Base-by-base conservation (phyloP, 2,888 invertebrate genomes). In the Cancer borealis region DNA sequence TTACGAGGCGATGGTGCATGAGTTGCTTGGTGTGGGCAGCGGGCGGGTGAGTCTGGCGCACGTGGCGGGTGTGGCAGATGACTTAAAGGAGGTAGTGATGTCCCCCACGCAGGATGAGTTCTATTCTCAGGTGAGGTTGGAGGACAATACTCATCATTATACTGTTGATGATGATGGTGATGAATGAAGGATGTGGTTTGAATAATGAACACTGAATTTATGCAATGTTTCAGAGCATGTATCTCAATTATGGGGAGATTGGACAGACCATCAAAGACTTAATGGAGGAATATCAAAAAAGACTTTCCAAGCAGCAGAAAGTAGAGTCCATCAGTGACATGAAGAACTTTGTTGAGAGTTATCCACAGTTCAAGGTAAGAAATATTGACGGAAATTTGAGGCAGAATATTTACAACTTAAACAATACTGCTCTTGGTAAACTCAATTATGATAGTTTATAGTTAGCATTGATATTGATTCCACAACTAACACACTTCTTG, bases 1-100 rank as follows among this genome's bases (percentile, higher is more conserved):
- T 0, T 99, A 99, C 97, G 99, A 99, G 97, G 99, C 99, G 1
- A 99, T 99, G 99, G 99, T 99, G 14, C 99, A 99, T 97, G 99
- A 99, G 97, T 97, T 99, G 92, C 97, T 99, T 87, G 98, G 93
- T 8, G 93, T 94, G 45, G 98, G 98, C 96, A 99, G 99, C 97
- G 99, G 99, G 97, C 97, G 99, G 94, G 99, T 99, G 47, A 98
- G 98, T 96, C 97, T 99, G 95, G 98, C 98, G 0, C 97, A 98
- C 96, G 97, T 98, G 47, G 98, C 98, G 21, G 98, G 98, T 88
- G 98, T 99, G 95, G 97, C 98, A 39, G 98, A 98, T 96, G 99
- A 99, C 96, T 97, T 99, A 96, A 97, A 98, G 96, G 99, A 99
- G 97, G 98, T 99, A 0, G 99, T 99, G 10, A 97, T 99, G 4